These are phyloP conservation scores for Hydroisotoma schaefferi DNA, from an alignment of 2,888 invertebrate genomes.

Conservation along the genomic window DNA sequence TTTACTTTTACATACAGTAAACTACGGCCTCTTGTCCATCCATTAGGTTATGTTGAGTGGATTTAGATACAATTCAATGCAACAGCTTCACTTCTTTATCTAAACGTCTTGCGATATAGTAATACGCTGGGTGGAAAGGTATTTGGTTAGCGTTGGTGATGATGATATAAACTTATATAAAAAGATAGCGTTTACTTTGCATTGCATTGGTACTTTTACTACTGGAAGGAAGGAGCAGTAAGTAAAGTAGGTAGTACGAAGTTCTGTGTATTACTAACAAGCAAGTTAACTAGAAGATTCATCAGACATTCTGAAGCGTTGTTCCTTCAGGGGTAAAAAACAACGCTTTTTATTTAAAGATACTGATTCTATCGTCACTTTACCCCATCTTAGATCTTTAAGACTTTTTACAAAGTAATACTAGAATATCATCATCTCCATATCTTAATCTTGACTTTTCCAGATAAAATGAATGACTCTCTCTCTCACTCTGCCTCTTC, in stretches of 20 bases:
- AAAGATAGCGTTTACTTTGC: too few species aligned
- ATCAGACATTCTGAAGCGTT: slow-evolving; percentile 14
- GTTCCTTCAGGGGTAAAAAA: slow-evolving; percentile 12
- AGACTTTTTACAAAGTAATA: not conserved
- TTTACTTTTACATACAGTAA: not conserved
- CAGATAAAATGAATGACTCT: slow-evolving; percentile 9
- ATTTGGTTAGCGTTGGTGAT: too few species aligned
- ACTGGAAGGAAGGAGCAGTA: too few species aligned
- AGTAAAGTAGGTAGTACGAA: not conserved
- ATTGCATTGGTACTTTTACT: too few species aligned
- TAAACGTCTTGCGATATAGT: too few species aligned
- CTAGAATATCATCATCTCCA: slow-evolving; percentile 10
- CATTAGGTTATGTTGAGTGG: not conserved
- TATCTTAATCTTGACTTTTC: slow-evolving; percentile 3
- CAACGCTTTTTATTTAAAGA: slow-evolving; percentile 14
- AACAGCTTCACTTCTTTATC: too few species aligned
- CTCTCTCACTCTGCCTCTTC: slow-evolving; percentile 1
- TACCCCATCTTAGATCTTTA: slow-evolving; percentile 21
- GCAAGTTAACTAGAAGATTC: slow-evolving; percentile 9
- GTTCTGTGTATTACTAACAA: slow-evolving; percentile 7
- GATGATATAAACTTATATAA: too few species aligned
- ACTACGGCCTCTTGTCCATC: not conserved
- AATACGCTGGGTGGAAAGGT: too few species aligned
- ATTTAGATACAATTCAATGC: not conserved
- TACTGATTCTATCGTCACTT: slow-evolving; percentile 32